Conservation (phyloP, 2,113 vertebrate genomes). For the Sylvilagus bachmani region DNA sequence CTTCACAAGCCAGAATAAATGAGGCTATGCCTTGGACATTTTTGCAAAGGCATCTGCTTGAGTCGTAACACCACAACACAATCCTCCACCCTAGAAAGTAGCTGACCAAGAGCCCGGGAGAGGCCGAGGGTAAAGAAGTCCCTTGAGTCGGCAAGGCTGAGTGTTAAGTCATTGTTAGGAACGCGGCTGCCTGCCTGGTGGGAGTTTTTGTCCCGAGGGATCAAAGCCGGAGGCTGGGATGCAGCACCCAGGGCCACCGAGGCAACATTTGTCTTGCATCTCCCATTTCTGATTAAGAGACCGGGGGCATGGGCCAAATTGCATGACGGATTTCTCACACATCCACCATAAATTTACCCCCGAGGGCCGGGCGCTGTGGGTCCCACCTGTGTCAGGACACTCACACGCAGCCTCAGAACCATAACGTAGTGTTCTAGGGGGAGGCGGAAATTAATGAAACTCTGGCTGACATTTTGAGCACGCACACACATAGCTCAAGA, state of each 20-base stretch:
- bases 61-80: neutral
- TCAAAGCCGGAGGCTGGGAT: conserved; percentile 27
- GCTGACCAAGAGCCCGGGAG: conserved; percentile 27
- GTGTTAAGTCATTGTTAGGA: conserved; percentile 43
- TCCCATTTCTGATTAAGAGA: conserved; percentile 57
- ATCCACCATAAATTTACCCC: conserved; percentile 76
- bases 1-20: conserved; percentile 13
- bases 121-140: neutral
- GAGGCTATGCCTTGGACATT: conserved; percentile 17
- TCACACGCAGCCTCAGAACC: conserved; percentile 76
- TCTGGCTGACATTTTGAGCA: conserved; percentile 90
- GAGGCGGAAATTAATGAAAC: conserved; percentile 88
- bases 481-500: conserved; percentile 88
- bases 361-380: conserved; percentile 54
- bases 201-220: conserved; percentile 24
- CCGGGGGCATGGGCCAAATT: conserved; percentile 71
- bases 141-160: neutral
- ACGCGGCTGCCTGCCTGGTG: neutral
- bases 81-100: conserved; percentile 3
- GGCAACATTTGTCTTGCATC: conserved; percentile 34
- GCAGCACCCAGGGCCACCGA: neutral
- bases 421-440: conserved; percentile 83
- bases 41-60: conserved; percentile 30
- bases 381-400: conserved; percentile 78
- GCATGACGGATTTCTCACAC: conserved; percentile 73